Evolutionary conservation across 2,888 invertebrate genomes (phyloP), one percentile per base, ranked within the genome.

Genomic region (Octodonta nipae): DNA sequence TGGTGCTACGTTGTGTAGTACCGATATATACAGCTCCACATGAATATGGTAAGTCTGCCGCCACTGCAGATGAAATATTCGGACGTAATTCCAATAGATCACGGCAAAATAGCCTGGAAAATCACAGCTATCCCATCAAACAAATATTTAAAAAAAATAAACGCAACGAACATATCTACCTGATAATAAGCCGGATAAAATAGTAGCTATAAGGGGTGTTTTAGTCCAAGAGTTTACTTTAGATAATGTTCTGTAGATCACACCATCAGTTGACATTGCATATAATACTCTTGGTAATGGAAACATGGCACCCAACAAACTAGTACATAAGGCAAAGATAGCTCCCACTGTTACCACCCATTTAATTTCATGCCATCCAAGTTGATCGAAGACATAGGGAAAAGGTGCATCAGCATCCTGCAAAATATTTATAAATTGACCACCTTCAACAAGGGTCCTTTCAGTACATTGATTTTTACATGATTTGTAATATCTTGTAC

Each of bases 281-380:
- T 91, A 91, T 10, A 91, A 67, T 17, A 89, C 78, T 7, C 91
- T 66, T 0, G 91, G 88, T 37, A 91, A 59, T 0, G 89, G 87
- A 59, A 87, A 91, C 74, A 89, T 84, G 17, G 83, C 80, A 1
- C 89, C 89, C 22, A 88, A 65, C 33, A 88, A 64, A 46, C 82
- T 87, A 2, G 92, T 89, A 54, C 83, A 86, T 4, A 95, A 70
- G 0, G 92, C 93, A 58, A 87, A 87, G 15, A 93, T 71, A 1
- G 93, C 92, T 1, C 93, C 93, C 30, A 86, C 66, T 0, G 88
- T 83, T 2, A 95, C 91, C 28, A 93, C 77, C 78, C 87, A 88
- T 57, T 80, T 83, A 35, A 92, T 74, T 2, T 73, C 67, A 0
- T 72, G 68, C 77, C 86, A 78, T 1, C 79, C 82, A 2, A 82